Evolutionary conservation across 2,888 invertebrate species (phyloP).

Genomic region (Isoperla grammatica): DNA sequence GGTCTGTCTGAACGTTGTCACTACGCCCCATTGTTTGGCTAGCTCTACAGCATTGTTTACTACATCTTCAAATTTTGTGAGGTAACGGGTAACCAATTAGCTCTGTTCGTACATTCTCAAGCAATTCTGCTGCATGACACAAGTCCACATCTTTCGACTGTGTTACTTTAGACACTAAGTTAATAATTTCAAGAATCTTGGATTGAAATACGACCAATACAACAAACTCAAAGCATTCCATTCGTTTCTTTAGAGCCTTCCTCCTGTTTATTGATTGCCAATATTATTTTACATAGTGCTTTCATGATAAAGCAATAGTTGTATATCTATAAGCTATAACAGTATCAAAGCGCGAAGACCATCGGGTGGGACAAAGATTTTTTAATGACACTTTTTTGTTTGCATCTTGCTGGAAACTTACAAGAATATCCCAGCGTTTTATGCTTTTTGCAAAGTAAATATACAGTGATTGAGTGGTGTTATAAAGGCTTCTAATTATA

Average conservation of each 20-base stretch:
- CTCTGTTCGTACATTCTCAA: too few relatives aligned
- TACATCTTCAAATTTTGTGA: too few relatives aligned
- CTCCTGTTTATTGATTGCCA: background rate
- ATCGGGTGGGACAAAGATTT: background rate
- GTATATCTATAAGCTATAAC: background rate
- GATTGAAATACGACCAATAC: background rate
- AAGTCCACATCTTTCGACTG: too few relatives aligned
- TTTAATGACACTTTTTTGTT: too few relatives aligned
- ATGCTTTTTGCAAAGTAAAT: constrained; percentile 1
- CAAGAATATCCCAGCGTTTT: background rate
- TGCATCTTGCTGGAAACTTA: too few relatives aligned
- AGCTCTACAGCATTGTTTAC: too few relatives aligned
- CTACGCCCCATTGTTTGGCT: too few relatives aligned
- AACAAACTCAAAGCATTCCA: constrained; percentile 5
- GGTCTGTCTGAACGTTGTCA: too few relatives aligned
- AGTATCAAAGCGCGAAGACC: background rate
- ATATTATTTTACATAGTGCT: background rate
- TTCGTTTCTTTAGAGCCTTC: background rate
- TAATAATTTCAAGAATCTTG: background rate
- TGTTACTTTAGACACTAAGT: background rate
- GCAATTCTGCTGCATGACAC: too few relatives aligned
- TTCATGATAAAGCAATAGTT: background rate
- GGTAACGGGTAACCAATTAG: too few relatives aligned
- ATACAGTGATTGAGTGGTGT: background rate
- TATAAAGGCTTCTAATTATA: background rate